phyloP scores from a whole-genome alignment of 2,888 invertebrate species.

The Ophion ventricosus region DNA sequence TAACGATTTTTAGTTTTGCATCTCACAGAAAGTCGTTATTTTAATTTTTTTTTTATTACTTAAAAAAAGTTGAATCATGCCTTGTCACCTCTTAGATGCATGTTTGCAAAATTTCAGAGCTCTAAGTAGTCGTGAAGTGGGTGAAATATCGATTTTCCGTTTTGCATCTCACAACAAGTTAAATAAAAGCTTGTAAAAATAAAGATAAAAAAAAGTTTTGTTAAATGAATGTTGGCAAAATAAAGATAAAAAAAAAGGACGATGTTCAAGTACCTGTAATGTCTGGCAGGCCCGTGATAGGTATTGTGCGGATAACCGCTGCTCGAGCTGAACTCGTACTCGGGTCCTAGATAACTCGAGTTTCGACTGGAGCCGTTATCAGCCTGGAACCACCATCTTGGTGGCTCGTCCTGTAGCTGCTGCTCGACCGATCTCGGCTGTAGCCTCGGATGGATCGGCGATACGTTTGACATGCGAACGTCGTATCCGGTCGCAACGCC shows the following conservation, averaged over 20 bases:
- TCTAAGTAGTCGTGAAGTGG: too few relatives aligned
- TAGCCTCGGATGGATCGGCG: constrained; percentile 91
- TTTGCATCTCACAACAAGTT: too few relatives aligned
- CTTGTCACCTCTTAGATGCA: too few relatives aligned
- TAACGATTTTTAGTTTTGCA: too few relatives aligned
- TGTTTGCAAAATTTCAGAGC: too few relatives aligned
- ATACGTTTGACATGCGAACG: constrained; percentile 94
- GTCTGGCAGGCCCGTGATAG: constrained; percentile 94
- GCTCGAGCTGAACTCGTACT: constrained; percentile 86
- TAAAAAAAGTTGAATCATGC: too few relatives aligned
- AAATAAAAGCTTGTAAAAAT: too few relatives aligned
- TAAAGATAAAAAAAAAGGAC: neutral
- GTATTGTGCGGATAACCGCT: constrained; percentile 92
- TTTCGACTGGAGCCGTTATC: constrained; percentile 79
- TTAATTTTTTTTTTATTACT: too few relatives aligned
- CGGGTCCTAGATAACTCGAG: constrained; percentile 82
- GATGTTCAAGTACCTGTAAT: constrained; percentile 84
- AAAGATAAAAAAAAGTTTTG: too few relatives aligned
- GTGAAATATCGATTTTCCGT: too few relatives aligned
- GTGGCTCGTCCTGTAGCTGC: constrained; percentile 72
- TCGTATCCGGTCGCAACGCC: constrained; percentile 97
- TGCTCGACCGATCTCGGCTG: constrained; percentile 84
- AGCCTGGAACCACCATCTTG: constrained; percentile 80
- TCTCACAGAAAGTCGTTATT: too few relatives aligned
- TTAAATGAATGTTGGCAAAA: neutral